phyloP scores from a whole-genome alignment of 2,797 vertebrate genomes.

The Siniperca undulata region DNA sequence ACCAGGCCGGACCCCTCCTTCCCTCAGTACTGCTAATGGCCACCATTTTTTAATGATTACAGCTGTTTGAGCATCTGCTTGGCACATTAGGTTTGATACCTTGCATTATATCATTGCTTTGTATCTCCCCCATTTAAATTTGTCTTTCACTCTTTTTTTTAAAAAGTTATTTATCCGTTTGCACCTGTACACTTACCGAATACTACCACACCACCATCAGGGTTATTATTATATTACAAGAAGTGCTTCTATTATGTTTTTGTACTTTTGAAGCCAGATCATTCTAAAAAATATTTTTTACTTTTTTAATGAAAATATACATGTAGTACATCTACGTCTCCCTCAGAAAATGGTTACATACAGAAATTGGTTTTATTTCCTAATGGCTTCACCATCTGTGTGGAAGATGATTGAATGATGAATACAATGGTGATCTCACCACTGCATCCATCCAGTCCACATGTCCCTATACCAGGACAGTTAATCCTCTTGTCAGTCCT shows the following conservation, averaged over 20 bases:
- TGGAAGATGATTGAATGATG: slow-evolving; percentile 60
- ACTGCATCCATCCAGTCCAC: slow-evolving; percentile 39
- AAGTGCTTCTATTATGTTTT: background rate
- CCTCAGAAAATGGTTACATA: slow-evolving; percentile 22
- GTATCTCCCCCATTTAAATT: slow-evolving; percentile 3
- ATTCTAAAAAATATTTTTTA: background rate
- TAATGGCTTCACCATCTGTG: slow-evolving; percentile 73
- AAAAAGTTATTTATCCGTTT: background rate
- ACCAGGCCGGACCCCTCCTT: slow-evolving; percentile 42
- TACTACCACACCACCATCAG: background rate
- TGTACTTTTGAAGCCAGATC: background rate
- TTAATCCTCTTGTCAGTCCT: slow-evolving; percentile 62
- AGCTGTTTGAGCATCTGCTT: slow-evolving; percentile 65
- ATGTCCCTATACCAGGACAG: slow-evolving; percentile 51
- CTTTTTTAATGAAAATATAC: slow-evolving; percentile 3
- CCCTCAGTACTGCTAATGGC: slow-evolving; percentile 49
- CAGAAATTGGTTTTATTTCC: slow-evolving; percentile 45
- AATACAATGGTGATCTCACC: slow-evolving; percentile 69
- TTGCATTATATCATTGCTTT: slow-evolving; percentile 15
- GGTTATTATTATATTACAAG: slow-evolving; percentile 6
- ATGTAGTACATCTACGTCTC: slow-evolving; percentile 2
- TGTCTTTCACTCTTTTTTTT: background rate
- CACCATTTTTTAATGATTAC: slow-evolving; percentile 68
- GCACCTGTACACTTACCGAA: background rate
- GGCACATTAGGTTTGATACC: slow-evolving; percentile 44